Percentiles rank a stretch among this genome's conserved stretches.
phyloP scores from a whole-genome alignment of 1,140 invertebrate genomes.

The Triops longicaudatus region DNA sequence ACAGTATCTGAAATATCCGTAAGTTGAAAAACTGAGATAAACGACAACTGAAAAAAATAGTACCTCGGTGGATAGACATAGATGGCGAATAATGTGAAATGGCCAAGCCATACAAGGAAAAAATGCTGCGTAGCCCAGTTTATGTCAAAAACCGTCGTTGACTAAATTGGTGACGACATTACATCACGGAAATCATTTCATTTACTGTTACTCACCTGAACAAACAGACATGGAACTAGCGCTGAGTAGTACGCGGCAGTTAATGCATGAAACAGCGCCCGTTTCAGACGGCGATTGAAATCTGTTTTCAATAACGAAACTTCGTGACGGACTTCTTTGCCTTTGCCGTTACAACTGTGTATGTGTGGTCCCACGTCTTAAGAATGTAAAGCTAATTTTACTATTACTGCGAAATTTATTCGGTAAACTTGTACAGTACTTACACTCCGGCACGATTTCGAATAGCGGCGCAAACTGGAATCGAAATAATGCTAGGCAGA shows the following conservation, averaged over 20 bases:
- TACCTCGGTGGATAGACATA: slow-evolving; percentile 62
- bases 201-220: slow-evolving; percentile 53
- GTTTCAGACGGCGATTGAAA: slow-evolving; percentile 80
- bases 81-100: slow-evolving; percentile 68
- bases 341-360: slow-evolving; percentile 43
- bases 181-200: background rate
- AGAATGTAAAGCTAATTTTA: slow-evolving; percentile 38
- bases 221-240: slow-evolving; percentile 82
- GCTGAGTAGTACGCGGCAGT: slow-evolving; percentile 83
- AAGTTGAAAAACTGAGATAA: background rate
- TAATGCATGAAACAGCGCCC: slow-evolving; percentile 80
- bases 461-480: slow-evolving; percentile 40
- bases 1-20: slow-evolving; percentile 52
- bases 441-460: slow-evolving; percentile 40
- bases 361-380: slow-evolving; percentile 49
- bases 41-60: slow-evolving; percentile 26
- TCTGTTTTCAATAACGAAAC: slow-evolving; percentile 73
- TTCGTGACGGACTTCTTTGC: slow-evolving; percentile 63
- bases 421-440: slow-evolving; percentile 29
- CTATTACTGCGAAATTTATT: slow-evolving; percentile 22
- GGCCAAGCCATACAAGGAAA: slow-evolving; percentile 68
- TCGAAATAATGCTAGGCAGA: slow-evolving; percentile 32
- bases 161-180: background rate
- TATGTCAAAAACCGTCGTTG: slow-evolving; percentile 50
- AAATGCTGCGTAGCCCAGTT: slow-evolving; percentile 73